phyloP scores from a whole-genome alignment of 2,888 invertebrate species.

The Yponomeuta cagnagella region DNA sequence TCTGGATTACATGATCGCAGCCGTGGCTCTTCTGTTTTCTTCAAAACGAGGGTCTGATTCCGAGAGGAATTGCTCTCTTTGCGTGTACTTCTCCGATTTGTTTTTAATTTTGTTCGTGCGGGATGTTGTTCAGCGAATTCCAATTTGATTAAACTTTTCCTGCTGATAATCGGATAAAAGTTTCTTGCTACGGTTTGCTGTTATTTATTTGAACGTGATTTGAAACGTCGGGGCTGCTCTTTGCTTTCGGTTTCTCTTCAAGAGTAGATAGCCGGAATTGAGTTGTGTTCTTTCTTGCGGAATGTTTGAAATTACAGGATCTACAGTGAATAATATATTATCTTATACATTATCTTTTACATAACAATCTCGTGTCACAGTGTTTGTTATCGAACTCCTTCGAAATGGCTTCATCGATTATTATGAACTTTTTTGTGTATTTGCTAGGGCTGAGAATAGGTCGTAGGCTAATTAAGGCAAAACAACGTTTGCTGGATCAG shows the following conservation, averaged over 20 bases:
- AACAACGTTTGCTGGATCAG: too few relatives aligned
- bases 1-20: too few relatives aligned
- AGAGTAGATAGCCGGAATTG: neutral
- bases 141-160: constrained; percentile 5
- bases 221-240: neutral
- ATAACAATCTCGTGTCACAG: too few relatives aligned
- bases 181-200: neutral
- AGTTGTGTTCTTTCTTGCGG: neutral
- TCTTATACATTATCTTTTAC: too few relatives aligned
- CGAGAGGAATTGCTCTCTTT: constrained; percentile 49
- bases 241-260: neutral
- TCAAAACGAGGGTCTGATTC: constrained; percentile 40
- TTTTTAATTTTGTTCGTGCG: constrained; percentile 12
- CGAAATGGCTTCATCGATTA: too few relatives aligned
- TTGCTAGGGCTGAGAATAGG: too few relatives aligned
- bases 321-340: neutral
- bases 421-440: too few relatives aligned
- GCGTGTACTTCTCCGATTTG: constrained; percentile 25
- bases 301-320: neutral
- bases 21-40: neutral
- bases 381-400: too few relatives aligned
- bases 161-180: constrained; percentile 6
- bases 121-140: neutral
- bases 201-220: constrained; percentile 1
- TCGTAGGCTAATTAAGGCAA: too few relatives aligned